phyloP scores from a whole-genome alignment of 2,113 vertebrate species.

The Leucopsar rothschildi region DNA sequence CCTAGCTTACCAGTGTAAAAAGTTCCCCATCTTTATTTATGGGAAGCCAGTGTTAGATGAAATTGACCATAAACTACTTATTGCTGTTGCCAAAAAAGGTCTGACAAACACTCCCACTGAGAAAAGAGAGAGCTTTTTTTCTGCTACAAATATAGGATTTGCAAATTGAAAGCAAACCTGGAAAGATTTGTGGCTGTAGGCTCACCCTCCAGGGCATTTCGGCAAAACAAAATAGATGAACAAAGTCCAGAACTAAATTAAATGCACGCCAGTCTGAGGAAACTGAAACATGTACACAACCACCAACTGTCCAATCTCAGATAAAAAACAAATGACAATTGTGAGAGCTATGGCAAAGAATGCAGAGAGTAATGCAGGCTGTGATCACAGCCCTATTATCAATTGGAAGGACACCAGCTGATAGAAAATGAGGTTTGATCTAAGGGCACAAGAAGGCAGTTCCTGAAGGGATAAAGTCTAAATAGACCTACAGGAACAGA shows the following conservation, averaged over 20 bases:
- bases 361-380: background rate
- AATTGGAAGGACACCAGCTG: background rate
- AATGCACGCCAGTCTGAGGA: constrained; percentile 10
- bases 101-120: constrained; percentile 29
- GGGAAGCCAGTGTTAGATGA: constrained; percentile 5
- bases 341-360: background rate
- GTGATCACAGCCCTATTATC: background rate
- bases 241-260: constrained; percentile 31
- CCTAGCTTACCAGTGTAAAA: background rate
- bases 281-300: background rate
- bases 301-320: background rate
- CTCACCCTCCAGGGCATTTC: background rate
- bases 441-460: background rate
- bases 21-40: constrained; percentile 17
- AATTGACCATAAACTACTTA: constrained; percentile 51
- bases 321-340: background rate
- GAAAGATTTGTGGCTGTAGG: constrained; percentile 22
- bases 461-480: background rate
- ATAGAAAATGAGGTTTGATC: background rate
- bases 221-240: background rate
- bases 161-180: constrained; percentile 43
- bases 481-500: background rate
- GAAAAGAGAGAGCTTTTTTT: background rate
- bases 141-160: constrained; percentile 19
- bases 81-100: constrained; percentile 19